Conservation (phyloP, 2,888 invertebrate species). For the Germaria angustata region DNA sequence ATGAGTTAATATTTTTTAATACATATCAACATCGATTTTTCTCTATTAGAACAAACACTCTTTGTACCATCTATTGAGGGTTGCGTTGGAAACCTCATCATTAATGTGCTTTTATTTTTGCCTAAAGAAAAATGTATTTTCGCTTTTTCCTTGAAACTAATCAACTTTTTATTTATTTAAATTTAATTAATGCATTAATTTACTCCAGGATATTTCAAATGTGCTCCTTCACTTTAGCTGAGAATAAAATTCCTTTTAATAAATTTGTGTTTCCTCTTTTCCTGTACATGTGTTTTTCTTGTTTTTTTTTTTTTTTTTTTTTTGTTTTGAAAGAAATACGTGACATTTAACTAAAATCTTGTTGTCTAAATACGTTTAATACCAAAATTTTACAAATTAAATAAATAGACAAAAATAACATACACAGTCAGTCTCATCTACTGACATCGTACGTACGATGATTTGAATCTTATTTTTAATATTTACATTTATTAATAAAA, state of each 20-base stretch:
- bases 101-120: too few species aligned
- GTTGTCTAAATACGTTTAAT: conserved; percentile 53
- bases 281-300: too few species aligned
- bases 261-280: background rate
- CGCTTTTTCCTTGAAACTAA: background rate
- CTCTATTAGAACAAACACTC: too few species aligned
- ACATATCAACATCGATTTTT: too few species aligned
- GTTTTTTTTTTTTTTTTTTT: too few species aligned
- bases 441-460: background rate
- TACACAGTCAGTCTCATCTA: background rate
- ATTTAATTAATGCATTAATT: background rate
- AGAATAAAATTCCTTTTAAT: conserved; percentile 26
- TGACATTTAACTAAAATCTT: conserved; percentile 63
- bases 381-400: conserved; percentile 33
- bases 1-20: too few species aligned
- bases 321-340: conserved; percentile 49
- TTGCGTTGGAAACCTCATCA: too few species aligned
- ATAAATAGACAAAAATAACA: conserved; percentile 11
- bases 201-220: conserved; percentile 20
- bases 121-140: too few species aligned
- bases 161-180: conserved; percentile 9
- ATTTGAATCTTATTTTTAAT: conserved; percentile 39
- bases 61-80: too few species aligned
- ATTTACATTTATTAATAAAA: conserved; percentile 65
- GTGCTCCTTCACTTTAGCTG: background rate